Percentiles rank a stretch among this genome's conserved stretches.
phyloP scores from a whole-genome alignment of 2,888 invertebrate genomes.

The Linnaemya vulpina region DNA sequence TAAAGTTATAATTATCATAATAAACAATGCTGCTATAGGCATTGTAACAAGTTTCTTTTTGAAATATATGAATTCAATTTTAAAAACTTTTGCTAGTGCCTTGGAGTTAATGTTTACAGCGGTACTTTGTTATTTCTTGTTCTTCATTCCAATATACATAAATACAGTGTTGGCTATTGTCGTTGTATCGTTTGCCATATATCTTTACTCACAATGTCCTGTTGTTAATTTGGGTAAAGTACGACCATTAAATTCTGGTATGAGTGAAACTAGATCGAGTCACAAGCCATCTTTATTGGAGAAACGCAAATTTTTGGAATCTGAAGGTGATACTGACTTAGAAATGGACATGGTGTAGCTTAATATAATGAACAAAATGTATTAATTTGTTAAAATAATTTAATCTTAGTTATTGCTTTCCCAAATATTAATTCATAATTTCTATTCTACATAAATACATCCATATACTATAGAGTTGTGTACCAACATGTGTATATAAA shows the following conservation, averaged over 20 bases:
- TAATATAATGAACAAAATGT: not conserved
- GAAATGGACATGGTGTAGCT: conserved; percentile 80
- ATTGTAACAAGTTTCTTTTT: conserved; percentile 97
- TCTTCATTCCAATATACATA: conserved; percentile 91
- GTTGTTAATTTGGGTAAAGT: conserved; percentile 86
- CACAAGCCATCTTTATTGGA: conserved; percentile 69
- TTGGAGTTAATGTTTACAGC: conserved; percentile 96
- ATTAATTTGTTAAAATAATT: not conserved
- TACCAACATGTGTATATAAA: no score
- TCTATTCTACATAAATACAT: not conserved
- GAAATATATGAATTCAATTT: conserved; percentile 95
- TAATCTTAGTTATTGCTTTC: not conserved
- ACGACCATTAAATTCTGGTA: conserved; percentile 73
- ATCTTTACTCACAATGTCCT: conserved; percentile 95
- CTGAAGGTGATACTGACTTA: conserved; percentile 77
- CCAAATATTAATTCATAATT: conserved; percentile 9
- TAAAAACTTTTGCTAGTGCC: conserved; percentile 98
- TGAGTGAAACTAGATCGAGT: conserved; percentile 71
- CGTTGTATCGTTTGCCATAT: conserved; percentile 92
- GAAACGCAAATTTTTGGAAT: conserved; percentile 76
- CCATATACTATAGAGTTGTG: no score
- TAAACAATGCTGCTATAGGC: conserved; percentile 95
- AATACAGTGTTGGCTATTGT: conserved; percentile 92
- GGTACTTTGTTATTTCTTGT: conserved; percentile 92
- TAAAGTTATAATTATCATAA: conserved; percentile 90